A percentile compares a stretch with the other conserved stretches of the same genome.
phyloP scores from a whole-genome alignment of 1,140 invertebrate species.

The Caerostris darwini region DNA sequence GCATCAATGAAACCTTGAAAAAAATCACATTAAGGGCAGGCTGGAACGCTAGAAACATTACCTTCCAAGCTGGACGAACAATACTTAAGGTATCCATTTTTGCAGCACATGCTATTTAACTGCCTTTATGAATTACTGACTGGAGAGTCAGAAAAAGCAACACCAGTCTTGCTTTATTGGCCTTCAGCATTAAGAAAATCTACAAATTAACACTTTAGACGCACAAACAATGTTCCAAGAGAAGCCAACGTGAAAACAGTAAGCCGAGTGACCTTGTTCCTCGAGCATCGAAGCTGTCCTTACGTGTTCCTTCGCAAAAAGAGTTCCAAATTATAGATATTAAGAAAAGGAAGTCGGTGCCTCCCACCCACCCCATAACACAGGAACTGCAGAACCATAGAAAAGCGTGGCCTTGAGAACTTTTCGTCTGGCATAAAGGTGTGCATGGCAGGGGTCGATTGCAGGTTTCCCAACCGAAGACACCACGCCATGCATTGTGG shows the following conservation, averaged over 20 bases:
- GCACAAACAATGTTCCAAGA: background rate
- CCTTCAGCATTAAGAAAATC: slow-evolving; percentile 22
- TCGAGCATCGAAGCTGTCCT: background rate
- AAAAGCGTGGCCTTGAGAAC: background rate
- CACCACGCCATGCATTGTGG: background rate
- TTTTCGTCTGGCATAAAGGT: background rate
- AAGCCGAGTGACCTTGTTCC: slow-evolving; percentile 62
- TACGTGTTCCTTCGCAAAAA: background rate
- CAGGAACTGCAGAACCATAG: background rate
- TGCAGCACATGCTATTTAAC: too few species aligned
- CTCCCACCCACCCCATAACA: slow-evolving; percentile 8
- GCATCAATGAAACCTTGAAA: too few species aligned
- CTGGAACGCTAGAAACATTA: too few species aligned
- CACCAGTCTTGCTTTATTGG: background rate
- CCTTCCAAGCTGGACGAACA: too few species aligned
- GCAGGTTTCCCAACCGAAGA: background rate
- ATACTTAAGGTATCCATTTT: too few species aligned
- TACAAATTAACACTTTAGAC: slow-evolving; percentile 29
- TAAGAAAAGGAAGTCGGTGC: slow-evolving; percentile 40
- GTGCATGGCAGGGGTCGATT: background rate
- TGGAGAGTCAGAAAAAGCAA: background rate
- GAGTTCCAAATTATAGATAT: slow-evolving; percentile 55
- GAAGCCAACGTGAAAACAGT: background rate
- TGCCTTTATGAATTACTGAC: background rate
- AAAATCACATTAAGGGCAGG: too few species aligned